Conservation (phyloP, 2,888 invertebrate genomes). For the Pammene fasciana region DNA sequence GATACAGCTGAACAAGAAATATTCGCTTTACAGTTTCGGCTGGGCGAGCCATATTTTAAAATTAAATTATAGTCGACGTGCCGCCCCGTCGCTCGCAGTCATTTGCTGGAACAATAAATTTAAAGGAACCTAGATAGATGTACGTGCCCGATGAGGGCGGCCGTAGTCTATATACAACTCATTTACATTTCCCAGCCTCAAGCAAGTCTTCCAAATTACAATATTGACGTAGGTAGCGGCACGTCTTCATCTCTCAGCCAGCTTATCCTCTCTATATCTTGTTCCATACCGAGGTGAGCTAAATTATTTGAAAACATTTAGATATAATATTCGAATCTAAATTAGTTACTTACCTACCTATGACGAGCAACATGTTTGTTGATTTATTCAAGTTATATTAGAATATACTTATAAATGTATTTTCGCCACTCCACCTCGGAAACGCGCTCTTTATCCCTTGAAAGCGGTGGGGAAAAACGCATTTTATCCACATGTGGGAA, state of each 20-base stretch:
- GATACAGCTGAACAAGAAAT: slow-evolving; percentile 37
- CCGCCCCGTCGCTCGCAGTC: slow-evolving; percentile 38
- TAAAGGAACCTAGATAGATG: slow-evolving; percentile 30
- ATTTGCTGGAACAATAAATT: slow-evolving; percentile 39
- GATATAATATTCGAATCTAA: no score
- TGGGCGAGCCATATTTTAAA: slow-evolving; percentile 39
- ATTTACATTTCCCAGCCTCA: slow-evolving; percentile 33
- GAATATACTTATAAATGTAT: no score
- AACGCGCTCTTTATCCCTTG: no score
- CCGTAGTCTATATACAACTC: slow-evolving; percentile 31
- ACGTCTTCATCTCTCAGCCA: not conserved
- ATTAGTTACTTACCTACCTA: no score
- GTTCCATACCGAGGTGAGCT: not conserved
- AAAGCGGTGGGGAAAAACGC: no score
- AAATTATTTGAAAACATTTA: no score
- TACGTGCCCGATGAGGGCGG: slow-evolving; percentile 31
- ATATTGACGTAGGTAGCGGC: slow-evolving; percentile 17
- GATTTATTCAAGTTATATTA: no score
- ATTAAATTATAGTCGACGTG: slow-evolving; percentile 42
- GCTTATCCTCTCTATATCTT: slow-evolving; percentile 6
- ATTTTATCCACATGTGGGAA: no score
- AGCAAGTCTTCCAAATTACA: slow-evolving; percentile 31
- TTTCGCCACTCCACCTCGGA: no score
- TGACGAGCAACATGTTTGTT: no score
- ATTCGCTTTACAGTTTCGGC: slow-evolving; percentile 32